phyloP scores from a whole-genome alignment of 2,113 vertebrate genomes.

The Vanacampus margaritifer region DNA sequence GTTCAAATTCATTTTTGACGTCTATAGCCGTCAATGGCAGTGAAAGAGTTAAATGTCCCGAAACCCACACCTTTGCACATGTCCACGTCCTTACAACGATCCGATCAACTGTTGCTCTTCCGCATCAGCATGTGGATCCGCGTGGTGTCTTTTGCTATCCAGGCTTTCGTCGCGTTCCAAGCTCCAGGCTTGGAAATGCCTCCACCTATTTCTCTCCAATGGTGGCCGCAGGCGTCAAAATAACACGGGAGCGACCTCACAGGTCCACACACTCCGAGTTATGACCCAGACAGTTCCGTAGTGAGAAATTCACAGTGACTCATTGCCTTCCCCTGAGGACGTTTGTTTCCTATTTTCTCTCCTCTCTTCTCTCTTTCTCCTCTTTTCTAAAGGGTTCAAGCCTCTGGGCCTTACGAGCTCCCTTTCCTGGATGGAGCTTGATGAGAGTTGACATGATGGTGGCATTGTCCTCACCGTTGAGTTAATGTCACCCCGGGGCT shows the following conservation, averaged over 20 bases:
- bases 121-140: constrained; percentile 10
- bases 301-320: constrained; percentile 57
- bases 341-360: constrained; percentile 47
- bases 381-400: constrained; percentile 55
- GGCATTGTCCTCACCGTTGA: constrained; percentile 60
- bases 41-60: no score
- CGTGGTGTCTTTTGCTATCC: constrained; percentile 45
- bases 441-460: constrained; percentile 65
- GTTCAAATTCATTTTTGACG: no score
- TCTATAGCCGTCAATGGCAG: no score
- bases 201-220: constrained; percentile 26
- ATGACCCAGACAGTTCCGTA: constrained; percentile 40
- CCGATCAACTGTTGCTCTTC: constrained; percentile 32
- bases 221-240: constrained; percentile 27
- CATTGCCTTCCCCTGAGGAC: constrained; percentile 36
- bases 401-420: constrained; percentile 44
- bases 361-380: constrained; percentile 41
- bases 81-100: not conserved
- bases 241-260: constrained; percentile 29
- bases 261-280: constrained; percentile 32
- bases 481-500: constrained; percentile 63
- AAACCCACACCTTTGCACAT: not conserved
- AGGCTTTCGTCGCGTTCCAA: constrained; percentile 12
- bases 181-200: constrained; percentile 49
- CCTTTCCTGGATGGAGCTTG: constrained; percentile 52